Percentiles rank a stretch among this genome's conserved stretches.
phyloP scores from a whole-genome alignment of 2,113 vertebrate genomes.

The Hemichromis elongatus region DNA sequence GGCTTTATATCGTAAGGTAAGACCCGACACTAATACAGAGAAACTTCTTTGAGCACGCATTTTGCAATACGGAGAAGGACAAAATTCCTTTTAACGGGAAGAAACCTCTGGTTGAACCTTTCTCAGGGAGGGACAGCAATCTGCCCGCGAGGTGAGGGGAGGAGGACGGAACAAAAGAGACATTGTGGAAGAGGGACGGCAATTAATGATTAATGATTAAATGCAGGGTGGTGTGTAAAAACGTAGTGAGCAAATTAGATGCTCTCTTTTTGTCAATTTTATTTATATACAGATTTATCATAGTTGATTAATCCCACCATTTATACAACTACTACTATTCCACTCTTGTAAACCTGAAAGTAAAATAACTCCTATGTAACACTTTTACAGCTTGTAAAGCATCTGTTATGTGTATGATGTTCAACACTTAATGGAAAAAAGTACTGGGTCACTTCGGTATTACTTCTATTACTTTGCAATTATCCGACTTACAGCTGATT shows the following conservation, averaged over 20 bases:
- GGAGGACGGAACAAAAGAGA: neutral
- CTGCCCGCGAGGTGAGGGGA: neutral
- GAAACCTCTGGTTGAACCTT: neutral
- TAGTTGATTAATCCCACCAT: neutral
- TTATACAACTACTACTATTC: neutral
- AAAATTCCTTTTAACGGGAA: neutral
- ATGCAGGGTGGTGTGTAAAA: neutral
- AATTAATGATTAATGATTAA: neutral
- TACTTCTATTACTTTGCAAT: neutral
- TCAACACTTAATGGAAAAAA: neutral
- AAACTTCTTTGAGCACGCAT: neutral
- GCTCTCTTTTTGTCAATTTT: neutral
- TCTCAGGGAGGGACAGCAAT: neutral
- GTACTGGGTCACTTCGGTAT: neutral
- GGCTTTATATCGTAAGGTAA: neutral
- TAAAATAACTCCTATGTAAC: neutral
- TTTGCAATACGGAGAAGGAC: neutral
- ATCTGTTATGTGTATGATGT: neutral
- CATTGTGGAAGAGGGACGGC: neutral
- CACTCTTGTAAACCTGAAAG: neutral
- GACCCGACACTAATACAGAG: neutral
- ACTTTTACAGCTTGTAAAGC: neutral
- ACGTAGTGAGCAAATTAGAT: neutral
- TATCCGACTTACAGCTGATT: neutral
- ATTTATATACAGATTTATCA: neutral